phyloP scores from a whole-genome alignment of 1,140 invertebrate genomes.

The Lordiphosa collinella region DNA sequence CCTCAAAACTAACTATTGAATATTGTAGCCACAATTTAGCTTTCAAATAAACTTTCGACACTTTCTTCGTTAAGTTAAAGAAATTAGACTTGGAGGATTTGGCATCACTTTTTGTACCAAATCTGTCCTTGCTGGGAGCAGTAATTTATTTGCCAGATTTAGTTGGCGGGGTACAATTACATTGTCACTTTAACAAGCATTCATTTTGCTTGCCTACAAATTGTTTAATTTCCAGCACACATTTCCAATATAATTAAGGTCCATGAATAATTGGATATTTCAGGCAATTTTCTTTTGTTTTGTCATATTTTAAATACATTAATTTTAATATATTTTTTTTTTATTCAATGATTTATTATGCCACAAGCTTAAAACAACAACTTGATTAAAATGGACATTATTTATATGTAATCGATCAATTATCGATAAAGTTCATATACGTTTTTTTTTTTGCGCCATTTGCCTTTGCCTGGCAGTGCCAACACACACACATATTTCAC shows the following conservation, averaged over 20 bases:
- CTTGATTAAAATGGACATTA: conserved; percentile 12
- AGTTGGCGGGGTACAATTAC: no score
- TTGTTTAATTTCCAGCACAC: no score
- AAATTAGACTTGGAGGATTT: no score
- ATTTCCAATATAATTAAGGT: neutral
- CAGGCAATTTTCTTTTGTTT: neutral
- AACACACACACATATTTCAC: conserved; percentile 12
- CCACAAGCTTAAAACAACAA: conserved; percentile 2
- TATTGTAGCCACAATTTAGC: no score
- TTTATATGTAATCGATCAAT: conserved; percentile 46
- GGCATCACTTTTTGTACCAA: no score
- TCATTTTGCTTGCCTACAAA: no score
- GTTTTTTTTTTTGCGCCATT: conserved; percentile 19
- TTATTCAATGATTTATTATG: conserved; percentile 4
- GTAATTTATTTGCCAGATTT: no score
- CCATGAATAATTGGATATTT: conserved; percentile 2
- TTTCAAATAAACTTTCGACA: no score
- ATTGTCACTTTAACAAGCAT: no score
- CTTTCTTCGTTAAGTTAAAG: no score
- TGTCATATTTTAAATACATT: neutral
- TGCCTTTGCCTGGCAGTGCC: conserved; percentile 4
- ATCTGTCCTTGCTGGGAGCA: no score
- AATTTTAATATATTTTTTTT: neutral
- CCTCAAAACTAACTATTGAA: no score
- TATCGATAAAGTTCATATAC: conserved; percentile 2